These are phyloP conservation scores for Cyphotilapia sp. DNA, from an alignment of 2,113 vertebrate species.

Conservation along the genomic window DNA sequence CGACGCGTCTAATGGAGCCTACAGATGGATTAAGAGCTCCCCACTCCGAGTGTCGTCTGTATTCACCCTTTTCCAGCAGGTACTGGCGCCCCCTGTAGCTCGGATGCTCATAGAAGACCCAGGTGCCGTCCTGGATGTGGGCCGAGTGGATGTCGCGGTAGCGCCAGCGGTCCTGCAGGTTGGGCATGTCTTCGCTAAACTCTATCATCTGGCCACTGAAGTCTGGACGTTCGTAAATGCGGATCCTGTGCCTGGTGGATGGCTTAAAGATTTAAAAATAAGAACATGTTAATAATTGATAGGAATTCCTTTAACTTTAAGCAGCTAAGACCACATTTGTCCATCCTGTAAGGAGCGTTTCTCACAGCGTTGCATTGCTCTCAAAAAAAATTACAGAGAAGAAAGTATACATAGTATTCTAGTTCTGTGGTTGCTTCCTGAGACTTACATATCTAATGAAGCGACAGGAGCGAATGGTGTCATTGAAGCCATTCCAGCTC, in stretches of 20 bases:
- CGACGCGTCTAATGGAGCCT: conserved; percentile 34
- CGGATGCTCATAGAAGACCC: conserved; percentile 23
- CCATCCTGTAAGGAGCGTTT: background rate
- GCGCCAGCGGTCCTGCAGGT: conserved; percentile 33
- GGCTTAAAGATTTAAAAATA: background rate
- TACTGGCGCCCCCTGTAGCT: conserved; percentile 49
- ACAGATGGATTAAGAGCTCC: conserved; percentile 31
- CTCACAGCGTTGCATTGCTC: fast-evolving
- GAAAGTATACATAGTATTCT: background rate
- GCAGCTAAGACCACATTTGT: background rate
- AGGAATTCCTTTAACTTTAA: background rate
- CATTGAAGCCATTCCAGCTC: conserved; percentile 43
- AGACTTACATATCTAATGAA: conserved; percentile 28
- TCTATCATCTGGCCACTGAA: conserved; percentile 48
- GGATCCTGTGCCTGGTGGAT: conserved; percentile 15
- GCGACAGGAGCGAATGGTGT: conserved; percentile 42
- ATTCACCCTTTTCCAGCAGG: conserved; percentile 60
- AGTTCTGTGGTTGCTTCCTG: background rate
- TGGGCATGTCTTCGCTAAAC: conserved; percentile 25
- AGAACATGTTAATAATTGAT: background rate
- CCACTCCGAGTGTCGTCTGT: conserved; percentile 44
- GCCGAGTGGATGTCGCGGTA: conserved; percentile 33
- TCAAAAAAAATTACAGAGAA: background rate
- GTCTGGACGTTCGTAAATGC: conserved; percentile 39
- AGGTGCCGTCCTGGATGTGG: conserved; percentile 39